Evolutionary conservation across 1,140 invertebrate species (phyloP).

Genomic region (Drosophila elegans): DNA sequence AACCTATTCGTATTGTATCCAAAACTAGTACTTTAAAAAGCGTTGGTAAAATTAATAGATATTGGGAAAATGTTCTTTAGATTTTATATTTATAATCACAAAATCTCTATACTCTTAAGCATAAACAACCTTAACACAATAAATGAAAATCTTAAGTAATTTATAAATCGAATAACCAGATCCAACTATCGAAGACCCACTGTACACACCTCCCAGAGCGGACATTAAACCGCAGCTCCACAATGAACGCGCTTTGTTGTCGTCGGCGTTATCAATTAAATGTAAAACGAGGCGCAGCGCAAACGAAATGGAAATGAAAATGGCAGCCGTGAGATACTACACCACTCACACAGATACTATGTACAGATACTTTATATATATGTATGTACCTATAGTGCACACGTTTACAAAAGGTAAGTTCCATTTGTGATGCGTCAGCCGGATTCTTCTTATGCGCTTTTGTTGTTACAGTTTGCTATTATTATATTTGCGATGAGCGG

Average conservation of each 20-base stretch:
- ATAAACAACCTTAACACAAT: no score
- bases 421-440: conserved; percentile 63
- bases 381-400: conserved; percentile 23
- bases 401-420: conserved; percentile 66
- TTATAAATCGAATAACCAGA: no score
- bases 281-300: conserved; percentile 58
- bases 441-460: conserved; percentile 69
- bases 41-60: background rate
- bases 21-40: no score
- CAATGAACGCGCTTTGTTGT: conserved; percentile 70
- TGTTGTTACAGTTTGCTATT: conserved; percentile 38
- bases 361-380: background rate
- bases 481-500: conserved; percentile 53
- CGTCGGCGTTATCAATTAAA: conserved; percentile 77
- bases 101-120: no score
- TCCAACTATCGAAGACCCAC: background rate
- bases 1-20: no score
- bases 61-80: no score
- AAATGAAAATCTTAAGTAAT: no score
- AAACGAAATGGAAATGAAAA: conserved; percentile 58
- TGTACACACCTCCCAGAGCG: conserved; percentile 44
- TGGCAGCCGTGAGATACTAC: conserved; percentile 61
- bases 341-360: conserved; percentile 31
- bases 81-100: no score
- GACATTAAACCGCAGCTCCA: conserved; percentile 61